phyloP scores from a whole-genome alignment of 2,113 vertebrate species.

The Anthoscopus minutus region DNA sequence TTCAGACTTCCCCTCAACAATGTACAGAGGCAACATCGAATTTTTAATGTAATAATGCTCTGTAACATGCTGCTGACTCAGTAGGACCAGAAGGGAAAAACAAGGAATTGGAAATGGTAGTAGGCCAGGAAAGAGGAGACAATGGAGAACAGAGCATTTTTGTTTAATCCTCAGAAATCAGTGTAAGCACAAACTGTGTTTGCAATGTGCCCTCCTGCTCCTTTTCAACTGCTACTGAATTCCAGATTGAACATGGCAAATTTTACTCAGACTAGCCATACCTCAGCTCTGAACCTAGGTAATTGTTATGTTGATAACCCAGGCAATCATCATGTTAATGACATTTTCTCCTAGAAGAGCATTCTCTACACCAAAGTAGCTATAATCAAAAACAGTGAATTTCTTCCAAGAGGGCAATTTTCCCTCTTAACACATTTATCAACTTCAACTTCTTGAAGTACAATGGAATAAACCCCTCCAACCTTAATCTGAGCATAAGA shows the following conservation, averaged over 20 bases:
- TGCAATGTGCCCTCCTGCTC: not conserved
- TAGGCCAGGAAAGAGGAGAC: not conserved
- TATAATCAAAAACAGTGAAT: fast-evolving
- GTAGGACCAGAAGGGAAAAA: not conserved
- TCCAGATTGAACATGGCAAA: not conserved
- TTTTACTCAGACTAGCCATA: not conserved
- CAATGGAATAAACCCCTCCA: not conserved
- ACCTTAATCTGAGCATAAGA: not conserved
- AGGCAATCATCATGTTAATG: not conserved
- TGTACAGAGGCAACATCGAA: not conserved
- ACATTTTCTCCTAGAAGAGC: not conserved
- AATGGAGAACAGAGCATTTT: not conserved
- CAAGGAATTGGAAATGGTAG: not conserved
- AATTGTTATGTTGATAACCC: not conserved
- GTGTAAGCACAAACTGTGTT: not conserved
- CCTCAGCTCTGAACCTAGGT: not conserved
- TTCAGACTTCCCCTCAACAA: not conserved
- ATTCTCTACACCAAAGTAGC: not conserved
- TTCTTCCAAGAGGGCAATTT: not conserved
- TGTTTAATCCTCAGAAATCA: not conserved
- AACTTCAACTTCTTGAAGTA: not conserved
- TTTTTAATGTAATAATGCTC: not conserved
- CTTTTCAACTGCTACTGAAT: not conserved
- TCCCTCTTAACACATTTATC: not conserved
- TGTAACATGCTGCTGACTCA: not conserved